Evolutionary conservation across 2,113 vertebrate species (phyloP).

Genomic region (Eulemur rufifrons): DNA sequence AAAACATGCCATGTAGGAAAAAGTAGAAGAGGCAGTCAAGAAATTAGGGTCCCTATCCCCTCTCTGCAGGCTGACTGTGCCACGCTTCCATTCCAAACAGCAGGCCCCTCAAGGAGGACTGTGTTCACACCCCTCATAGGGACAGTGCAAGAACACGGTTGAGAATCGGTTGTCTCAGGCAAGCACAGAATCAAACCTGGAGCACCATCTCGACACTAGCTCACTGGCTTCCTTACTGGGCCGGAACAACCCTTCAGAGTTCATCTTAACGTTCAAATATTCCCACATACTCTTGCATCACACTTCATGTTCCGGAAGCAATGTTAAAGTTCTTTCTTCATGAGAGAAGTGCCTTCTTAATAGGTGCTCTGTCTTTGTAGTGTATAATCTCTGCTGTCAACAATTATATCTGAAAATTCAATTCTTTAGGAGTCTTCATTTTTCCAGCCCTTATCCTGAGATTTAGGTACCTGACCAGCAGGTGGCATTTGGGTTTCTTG

Average conservation of each 20-base stretch:
- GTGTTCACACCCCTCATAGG: not conserved
- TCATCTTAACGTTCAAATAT: not conserved
- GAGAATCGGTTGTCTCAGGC: not conserved
- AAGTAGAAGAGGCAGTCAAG: not conserved
- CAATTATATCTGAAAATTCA: not conserved
- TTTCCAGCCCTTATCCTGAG: not conserved
- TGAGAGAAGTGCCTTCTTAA: not conserved
- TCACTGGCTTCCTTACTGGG: not conserved
- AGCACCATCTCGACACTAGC: not conserved
- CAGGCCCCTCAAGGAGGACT: not conserved
- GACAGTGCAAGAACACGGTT: rapidly evolving
- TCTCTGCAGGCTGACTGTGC: not conserved
- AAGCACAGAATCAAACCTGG: not conserved
- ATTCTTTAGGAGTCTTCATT: not conserved
- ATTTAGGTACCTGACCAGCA: not conserved
- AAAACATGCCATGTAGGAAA: not conserved
- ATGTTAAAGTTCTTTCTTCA: not conserved
- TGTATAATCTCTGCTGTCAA: not conserved
- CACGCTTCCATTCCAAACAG: not conserved
- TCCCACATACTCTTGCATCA: not conserved
- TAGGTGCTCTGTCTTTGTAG: not conserved
- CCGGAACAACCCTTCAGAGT: not conserved
- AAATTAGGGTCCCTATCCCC: not conserved
- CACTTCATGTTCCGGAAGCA: not conserved
- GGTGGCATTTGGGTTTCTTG: not conserved